Evolutionary conservation across 2,888 invertebrate genomes (phyloP).

Genomic region (Ctenicera cuprea): DNA sequence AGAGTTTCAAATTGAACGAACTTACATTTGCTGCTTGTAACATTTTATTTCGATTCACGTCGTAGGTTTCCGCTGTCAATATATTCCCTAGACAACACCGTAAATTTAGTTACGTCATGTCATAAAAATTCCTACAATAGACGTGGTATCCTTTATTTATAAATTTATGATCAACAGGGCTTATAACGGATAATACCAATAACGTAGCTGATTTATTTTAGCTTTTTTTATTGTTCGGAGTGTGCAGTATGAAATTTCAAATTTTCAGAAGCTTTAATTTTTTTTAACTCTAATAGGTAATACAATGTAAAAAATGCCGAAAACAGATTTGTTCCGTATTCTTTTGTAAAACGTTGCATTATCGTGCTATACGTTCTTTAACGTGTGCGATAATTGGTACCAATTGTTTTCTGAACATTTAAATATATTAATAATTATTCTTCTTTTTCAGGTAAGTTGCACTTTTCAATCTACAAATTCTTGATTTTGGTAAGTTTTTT

Average conservation of each 20-base stretch:
- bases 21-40: not conserved
- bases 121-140: constrained; percentile 18
- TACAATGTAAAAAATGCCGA: no score
- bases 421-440: no score
- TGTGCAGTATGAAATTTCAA: no score
- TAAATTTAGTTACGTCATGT: constrained; percentile 21
- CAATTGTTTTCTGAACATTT: no score
- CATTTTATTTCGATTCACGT: not conserved
- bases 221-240: not conserved
- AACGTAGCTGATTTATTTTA: constrained; percentile 4
- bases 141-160: constrained; percentile 18
- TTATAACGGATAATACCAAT: constrained; percentile 21
- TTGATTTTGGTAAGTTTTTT: not conserved
- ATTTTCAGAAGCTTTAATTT: no score
- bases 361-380: no score
- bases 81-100: constrained; percentile 16
- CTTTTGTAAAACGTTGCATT: no score
- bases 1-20: not conserved
- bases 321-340: no score
- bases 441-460: not conserved
- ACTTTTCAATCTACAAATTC: not conserved
- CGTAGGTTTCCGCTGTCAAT: not conserved
- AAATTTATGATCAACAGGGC: constrained; percentile 26
- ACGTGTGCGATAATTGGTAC: no score
- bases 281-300: no score